Evolutionary conservation across 2,888 invertebrate species (phyloP).

Genomic region (Volucella bombylans): DNA sequence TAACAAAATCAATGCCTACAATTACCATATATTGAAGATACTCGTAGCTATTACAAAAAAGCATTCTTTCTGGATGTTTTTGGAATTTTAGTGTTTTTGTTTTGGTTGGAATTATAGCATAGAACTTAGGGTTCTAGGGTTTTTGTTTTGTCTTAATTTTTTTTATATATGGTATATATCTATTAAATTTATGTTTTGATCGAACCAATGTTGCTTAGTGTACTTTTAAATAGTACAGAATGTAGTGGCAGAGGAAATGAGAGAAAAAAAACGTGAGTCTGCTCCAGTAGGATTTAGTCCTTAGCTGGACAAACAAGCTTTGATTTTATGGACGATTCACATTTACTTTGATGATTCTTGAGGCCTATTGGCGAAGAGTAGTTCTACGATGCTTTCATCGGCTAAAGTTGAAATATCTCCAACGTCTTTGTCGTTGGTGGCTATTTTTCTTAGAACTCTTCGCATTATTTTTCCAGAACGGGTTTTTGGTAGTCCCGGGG

Average conservation of each 20-base stretch:
- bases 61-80: conserved; percentile 24
- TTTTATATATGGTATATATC: no score
- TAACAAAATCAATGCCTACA: conserved; percentile 32
- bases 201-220: conserved; percentile 9
- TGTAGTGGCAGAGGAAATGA: conserved; percentile 53
- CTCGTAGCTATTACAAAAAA: conserved; percentile 19
- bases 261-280: conserved; percentile 38
- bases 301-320: background rate
- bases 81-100: conserved; percentile 14
- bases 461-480: conserved; percentile 99
- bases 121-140: conserved; percentile 20
- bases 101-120: conserved; percentile 43
- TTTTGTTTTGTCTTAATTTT: conserved; percentile 9
- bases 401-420: conserved; percentile 97
- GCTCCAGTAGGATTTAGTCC: conserved; percentile 31
- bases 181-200: conserved; percentile 3
- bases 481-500: conserved; percentile 97
- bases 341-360: conserved; percentile 79
- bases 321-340: conserved; percentile 5
- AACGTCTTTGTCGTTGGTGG: conserved; percentile 92
- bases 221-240: conserved; percentile 48
- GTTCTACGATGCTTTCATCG: conserved; percentile 93
- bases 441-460: conserved; percentile 95
- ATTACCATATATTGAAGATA: conserved; percentile 31
- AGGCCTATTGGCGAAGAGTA: conserved; percentile 90